phyloP scores from a whole-genome alignment of 1,140 invertebrate species.

The Tyrophagus putrescentiae region DNA sequence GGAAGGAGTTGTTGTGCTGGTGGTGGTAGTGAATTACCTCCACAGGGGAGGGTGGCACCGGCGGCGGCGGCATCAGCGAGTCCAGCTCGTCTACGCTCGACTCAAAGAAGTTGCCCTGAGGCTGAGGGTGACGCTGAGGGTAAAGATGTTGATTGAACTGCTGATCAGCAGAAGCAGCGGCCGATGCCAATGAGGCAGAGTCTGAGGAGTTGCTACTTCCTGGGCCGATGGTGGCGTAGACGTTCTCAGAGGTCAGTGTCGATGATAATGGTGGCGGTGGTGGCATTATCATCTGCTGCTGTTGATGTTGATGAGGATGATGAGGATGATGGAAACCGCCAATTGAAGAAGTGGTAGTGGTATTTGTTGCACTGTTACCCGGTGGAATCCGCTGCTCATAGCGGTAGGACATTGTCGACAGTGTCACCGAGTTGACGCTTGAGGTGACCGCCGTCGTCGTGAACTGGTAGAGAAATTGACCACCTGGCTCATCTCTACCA shows the following conservation, averaged over 20 bases:
- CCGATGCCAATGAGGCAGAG: neutral
- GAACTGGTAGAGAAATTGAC: neutral
- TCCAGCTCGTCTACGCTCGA: neutral
- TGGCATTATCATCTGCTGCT: neutral
- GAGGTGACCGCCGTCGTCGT: neutral
- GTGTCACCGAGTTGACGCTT: neutral
- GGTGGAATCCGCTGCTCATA: too few relatives aligned
- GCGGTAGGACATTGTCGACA: neutral
- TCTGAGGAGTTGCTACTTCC: neutral
- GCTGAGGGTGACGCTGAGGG: too few relatives aligned
- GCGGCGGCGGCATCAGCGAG: too few relatives aligned
- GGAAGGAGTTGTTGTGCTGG: too few relatives aligned
- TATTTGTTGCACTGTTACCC: neutral
- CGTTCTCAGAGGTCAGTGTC: neutral
- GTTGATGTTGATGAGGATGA: too few relatives aligned
- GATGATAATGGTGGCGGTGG: neutral
- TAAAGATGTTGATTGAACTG: neutral
- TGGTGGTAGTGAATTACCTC: too few relatives aligned
- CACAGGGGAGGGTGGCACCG: too few relatives aligned
- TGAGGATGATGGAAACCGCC: too few relatives aligned
- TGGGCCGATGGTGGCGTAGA: neutral
- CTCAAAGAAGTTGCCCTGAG: too few relatives aligned
- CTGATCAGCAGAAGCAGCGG: neutral
- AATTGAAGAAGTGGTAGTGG: neutral
- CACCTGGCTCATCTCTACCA: neutral